Evolutionary conservation across 2,888 invertebrate species (phyloP).

Genomic region (Tanytarsus gracilentus): DNA sequence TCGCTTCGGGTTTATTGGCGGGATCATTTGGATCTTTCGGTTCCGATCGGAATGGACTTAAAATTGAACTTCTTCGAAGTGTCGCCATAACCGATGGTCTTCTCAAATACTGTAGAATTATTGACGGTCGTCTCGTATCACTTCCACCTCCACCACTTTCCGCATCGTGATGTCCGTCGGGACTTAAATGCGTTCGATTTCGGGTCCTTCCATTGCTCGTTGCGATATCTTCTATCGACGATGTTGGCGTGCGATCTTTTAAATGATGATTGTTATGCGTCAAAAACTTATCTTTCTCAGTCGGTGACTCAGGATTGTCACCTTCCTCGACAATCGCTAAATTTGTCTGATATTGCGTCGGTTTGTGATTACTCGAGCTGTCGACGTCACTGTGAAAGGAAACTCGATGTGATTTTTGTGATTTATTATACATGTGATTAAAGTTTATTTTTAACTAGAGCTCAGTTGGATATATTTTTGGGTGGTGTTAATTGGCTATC

Average conservation of each 20-base stretch:
- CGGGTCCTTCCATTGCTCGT: neutral
- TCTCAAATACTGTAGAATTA: conserved; percentile 54
- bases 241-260: too few relatives aligned
- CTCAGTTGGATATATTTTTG: neutral
- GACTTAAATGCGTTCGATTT: neutral
- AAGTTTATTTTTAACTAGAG: neutral
- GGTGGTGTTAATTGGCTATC: conserved; percentile 4
- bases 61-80: too few relatives aligned
- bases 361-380: neutral
- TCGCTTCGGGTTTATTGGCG: conserved; percentile 32
- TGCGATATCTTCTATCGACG: conserved; percentile 3
- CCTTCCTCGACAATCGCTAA: conserved; percentile 24
- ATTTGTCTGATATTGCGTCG: neutral
- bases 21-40: conserved; percentile 34
- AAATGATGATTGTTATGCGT: too few relatives aligned
- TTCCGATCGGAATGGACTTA: neutral
- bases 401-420: neutral
- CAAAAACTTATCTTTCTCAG: neutral
- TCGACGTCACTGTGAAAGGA: conserved; percentile 13
- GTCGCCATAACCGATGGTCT: conserved; percentile 43
- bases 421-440: neutral
- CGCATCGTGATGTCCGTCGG: conserved; percentile 42
- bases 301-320: conserved; percentile 8
- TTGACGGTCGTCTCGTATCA: conserved; percentile 48
- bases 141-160: too few relatives aligned